Percentiles rank a stretch among this genome's conserved stretches.
These are phyloP conservation scores for Ardeotis arabs DNA, from an alignment of 2,113 vertebrate species.

Conservation along the genomic window DNA sequence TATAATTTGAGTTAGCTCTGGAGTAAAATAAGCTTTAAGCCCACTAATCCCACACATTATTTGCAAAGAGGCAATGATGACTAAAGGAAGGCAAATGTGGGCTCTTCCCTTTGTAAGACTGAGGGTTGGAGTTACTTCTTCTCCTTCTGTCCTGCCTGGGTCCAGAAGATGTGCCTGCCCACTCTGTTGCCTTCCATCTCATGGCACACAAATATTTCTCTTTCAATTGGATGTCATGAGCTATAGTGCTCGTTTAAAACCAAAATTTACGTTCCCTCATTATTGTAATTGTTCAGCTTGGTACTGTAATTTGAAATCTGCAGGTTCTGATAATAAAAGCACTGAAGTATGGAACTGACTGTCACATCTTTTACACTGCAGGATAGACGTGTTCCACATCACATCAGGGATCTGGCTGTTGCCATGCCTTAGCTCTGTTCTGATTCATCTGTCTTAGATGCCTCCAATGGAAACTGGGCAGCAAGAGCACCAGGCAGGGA, in stretches of 20 bases:
- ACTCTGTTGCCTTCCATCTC: not conserved
- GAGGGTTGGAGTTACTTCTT: not conserved
- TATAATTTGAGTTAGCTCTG: not conserved
- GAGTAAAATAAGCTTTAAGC: not conserved
- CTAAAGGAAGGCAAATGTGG: not conserved
- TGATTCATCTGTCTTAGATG: not conserved
- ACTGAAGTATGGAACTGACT: not conserved
- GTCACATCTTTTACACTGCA: not conserved
- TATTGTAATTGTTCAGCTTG: not conserved
- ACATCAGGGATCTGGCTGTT: not conserved
- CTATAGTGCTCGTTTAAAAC: not conserved
- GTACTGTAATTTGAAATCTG: not conserved
- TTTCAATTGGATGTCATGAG: not conserved
- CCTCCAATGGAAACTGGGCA: not conserved
- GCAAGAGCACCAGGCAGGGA: not conserved
- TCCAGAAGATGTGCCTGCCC: not conserved
- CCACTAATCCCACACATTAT: not conserved
- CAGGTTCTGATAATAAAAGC: constrained; percentile 20
- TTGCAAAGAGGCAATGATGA: not conserved
- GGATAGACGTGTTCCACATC: not conserved
- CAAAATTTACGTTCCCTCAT: not conserved
- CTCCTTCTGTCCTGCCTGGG: not conserved
- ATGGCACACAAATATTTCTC: not conserved
- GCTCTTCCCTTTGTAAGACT: not conserved
- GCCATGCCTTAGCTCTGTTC: not conserved